Percentiles rank a stretch among this genome's conserved stretches.
phyloP scores from a whole-genome alignment of 2,888 invertebrate genomes.

The Omphaloscelis lunosa region DNA sequence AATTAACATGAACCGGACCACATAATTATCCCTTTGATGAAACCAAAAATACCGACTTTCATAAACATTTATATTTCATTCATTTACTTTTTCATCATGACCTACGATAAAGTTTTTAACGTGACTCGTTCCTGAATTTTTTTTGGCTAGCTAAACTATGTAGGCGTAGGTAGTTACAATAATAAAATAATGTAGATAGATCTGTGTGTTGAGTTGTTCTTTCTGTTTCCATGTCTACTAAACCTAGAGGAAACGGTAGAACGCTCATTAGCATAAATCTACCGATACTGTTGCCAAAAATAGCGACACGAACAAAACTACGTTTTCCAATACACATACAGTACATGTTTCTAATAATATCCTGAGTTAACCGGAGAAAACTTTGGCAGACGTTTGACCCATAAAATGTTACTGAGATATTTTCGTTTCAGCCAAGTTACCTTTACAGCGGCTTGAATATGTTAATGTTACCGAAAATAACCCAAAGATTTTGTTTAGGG shows the following conservation, averaged over 20 bases:
- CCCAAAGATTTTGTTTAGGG: slow-evolving; percentile 7
- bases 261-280: slow-evolving; percentile 56
- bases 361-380: slow-evolving; percentile 47
- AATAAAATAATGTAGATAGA: slow-evolving; percentile 1
- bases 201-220: neutral
- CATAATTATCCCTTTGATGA: slow-evolving; percentile 24
- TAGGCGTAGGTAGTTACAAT: neutral
- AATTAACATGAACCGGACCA: slow-evolving; percentile 19
- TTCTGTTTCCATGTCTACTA: slow-evolving; percentile 6
- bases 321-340: slow-evolving; percentile 33
- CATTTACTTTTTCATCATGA: slow-evolving; percentile 12
- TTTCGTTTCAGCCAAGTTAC: slow-evolving; percentile 40
- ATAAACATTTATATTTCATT: slow-evolving; percentile 20
- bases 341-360: slow-evolving; percentile 52
- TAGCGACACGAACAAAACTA: slow-evolving; percentile 50
- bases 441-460: slow-evolving; percentile 36
- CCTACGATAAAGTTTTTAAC: slow-evolving; percentile 37
- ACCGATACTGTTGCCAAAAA: slow-evolving; percentile 54
- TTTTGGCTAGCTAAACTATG: slow-evolving; percentile 10
- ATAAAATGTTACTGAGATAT: slow-evolving; percentile 43
- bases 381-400: slow-evolving; percentile 44
- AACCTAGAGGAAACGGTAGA: slow-evolving; percentile 29
- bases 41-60: slow-evolving; percentile 10
- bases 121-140: slow-evolving; percentile 1
- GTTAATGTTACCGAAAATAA: slow-evolving; percentile 41